Evolutionary conservation across 2,797 vertebrate species (phyloP), one percentile per base, ranked within the genome.

Genomic region (Sciurus vulgaris): DNA sequence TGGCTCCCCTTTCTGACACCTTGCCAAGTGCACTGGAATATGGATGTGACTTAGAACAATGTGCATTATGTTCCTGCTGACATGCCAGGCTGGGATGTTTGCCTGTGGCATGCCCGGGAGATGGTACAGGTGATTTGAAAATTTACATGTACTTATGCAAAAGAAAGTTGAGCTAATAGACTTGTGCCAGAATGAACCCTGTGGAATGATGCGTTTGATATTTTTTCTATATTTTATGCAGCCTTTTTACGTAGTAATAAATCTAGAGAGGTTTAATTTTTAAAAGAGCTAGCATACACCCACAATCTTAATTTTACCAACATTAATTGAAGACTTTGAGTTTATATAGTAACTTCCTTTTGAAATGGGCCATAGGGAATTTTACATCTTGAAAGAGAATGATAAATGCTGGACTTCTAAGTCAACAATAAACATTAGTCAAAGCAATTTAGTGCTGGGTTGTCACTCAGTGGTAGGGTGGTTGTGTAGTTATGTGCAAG

Each of bases 1-100:
- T 98, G 96, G 73, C 90, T 97, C 92, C 47, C 5, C 38, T 98
- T 94, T 93, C 96, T 98, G 98, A 97, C 97, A 91, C 3, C 0
- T 86, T 96, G 97, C 98, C 98, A 98, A 35, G 85, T 65, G 3
- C 73, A 70, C 93, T 38, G 93, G 70, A 5, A 18, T 92, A 69
- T 35, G 95, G 97, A 84, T 83, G 94, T 97, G 90, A 91, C 97
- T 95, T 14, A 63, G 94, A 79, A 97, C 95, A 97, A 90, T 86
- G 67, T 44, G 65, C n/a, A n/a, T 91, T 96, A 59, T 93, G 89
- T 95, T 73, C 86, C 95, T 89, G n/a, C 90, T 90, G 95, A 87
- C 56, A 4, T 83, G 51, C 77, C 44, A 11, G 41, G n/a, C 85
- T 96, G 96, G 96, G 78, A 38, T 67, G 84, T 86, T 49, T 93